Percentiles rank a stretch among this genome's conserved stretches.
These are phyloP conservation scores for Neria commutata DNA, from an alignment of 2,888 invertebrate genomes.

Conservation along the genomic window DNA sequence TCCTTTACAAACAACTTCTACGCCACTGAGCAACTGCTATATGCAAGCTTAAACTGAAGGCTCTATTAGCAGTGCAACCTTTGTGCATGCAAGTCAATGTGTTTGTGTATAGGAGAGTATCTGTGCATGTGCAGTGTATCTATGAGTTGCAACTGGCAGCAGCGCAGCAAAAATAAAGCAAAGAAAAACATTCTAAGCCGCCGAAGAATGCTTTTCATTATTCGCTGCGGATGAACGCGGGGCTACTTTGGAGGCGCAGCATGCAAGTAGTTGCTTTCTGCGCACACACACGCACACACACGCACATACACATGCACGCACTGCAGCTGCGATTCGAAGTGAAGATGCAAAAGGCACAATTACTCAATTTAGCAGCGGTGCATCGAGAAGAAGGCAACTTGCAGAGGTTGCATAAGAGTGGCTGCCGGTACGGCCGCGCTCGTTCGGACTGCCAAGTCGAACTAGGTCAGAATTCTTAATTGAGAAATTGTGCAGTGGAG, in stretches of 20 bases:
- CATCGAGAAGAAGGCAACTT: not conserved
- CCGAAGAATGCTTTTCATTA: constrained; percentile 17
- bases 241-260: not conserved
- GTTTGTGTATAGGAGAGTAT: no score
- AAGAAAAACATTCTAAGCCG: no score
- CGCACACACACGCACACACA: not conserved
- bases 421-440: constrained; percentile 6
- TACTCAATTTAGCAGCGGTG: constrained; percentile 19
- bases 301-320: not conserved
- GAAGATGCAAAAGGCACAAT: constrained; percentile 8
- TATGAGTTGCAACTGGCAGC: no score
- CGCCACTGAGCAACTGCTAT: no score
- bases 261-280: not conserved
- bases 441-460: no score
- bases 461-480: constrained; percentile 20
- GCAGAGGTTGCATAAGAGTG: constrained; percentile 21
- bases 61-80: no score
- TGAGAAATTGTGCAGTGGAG: not conserved
- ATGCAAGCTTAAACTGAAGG: no score
- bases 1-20: no score
- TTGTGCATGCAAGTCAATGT: no score
- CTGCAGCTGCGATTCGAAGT: not conserved
- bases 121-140: no score
- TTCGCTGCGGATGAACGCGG: not conserved
- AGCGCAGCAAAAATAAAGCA: no score